Evolutionary conservation across 2,888 invertebrate species (phyloP), one percentile per base, ranked within the genome.

Genomic region (Drosophila pegasa): DNA sequence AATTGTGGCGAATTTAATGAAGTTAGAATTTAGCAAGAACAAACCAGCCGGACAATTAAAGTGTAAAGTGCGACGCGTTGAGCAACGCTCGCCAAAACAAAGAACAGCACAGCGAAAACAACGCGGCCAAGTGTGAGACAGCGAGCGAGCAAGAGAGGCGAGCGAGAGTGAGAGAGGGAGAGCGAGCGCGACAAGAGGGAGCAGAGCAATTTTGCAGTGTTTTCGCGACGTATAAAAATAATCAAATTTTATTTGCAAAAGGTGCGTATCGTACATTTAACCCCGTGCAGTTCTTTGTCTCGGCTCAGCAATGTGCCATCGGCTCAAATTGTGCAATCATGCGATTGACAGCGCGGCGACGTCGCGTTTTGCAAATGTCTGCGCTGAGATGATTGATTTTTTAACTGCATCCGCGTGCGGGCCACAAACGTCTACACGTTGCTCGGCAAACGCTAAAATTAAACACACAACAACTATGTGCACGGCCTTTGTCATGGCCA

Each of bases 301-400:
- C 10, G 25, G 20, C 47, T 38, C 25, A 22, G 16, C 38, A 43
- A 18, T 38, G 48, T 57, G 29, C 50, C 52, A 38, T 60, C 37
- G 45, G 16, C 27, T 50, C 35, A 54, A 86, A 82, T 83, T 86
- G 83, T 83, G 83, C 80, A 88, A 86, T 70, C 69, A 41, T 31
- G 38, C 62, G 51, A 45, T 52, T 51, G 56, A 20, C 51, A 50
- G 31, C 38, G 52, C 57, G 43, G 50, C 47, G 48, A 47, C 61
- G 37, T 58, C 71, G 84, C 77, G 61, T 85, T 83, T 82, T 83
- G 88, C 88, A 88, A 88, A 83, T 86, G 83, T 83, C 83, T 86
- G 83, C 75, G 62, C 38, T 77, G 25, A 45, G 69, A 68, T 75
- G 87, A 83, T 83, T 83, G 83, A 83, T 83, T 83, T 83, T 86